These are phyloP conservation scores for Oenanthe melanoleuca DNA, from an alignment of 2,113 vertebrate species.

Conservation along the genomic window DNA sequence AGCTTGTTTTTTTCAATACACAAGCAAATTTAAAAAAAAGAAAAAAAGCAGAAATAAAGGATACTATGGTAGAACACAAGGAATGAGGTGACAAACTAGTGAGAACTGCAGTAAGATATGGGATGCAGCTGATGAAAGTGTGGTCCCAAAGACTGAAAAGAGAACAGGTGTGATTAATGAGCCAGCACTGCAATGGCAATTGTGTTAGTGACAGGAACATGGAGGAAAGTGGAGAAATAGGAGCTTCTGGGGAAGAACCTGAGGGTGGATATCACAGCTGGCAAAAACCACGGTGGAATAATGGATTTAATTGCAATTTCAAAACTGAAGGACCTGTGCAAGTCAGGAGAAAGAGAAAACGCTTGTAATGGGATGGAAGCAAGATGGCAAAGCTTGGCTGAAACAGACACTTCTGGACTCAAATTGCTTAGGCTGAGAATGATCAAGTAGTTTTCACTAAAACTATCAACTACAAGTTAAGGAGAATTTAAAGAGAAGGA, in stretches of 20 bases:
- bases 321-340: background rate
- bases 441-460: background rate
- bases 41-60: background rate
- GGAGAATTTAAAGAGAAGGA: background rate
- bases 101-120: background rate
- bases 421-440: background rate
- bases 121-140: background rate
- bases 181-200: accelerated
- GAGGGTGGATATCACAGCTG: background rate
- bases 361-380: background rate
- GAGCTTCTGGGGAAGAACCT: background rate
- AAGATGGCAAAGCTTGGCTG: background rate
- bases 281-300: background rate
- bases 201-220: accelerated
- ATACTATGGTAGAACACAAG: background rate
- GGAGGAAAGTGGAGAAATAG: background rate
- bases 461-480: background rate
- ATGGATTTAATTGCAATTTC: background rate
- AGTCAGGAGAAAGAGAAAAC: background rate
- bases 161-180: background rate
- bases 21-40: background rate
- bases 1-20: background rate
- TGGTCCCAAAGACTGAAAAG: background rate
- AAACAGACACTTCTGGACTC: background rate
- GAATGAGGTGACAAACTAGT: background rate